These are phyloP conservation scores for Psix sp. DNA, from an alignment of 1,140 invertebrate genomes.

Conservation along the genomic window DNA sequence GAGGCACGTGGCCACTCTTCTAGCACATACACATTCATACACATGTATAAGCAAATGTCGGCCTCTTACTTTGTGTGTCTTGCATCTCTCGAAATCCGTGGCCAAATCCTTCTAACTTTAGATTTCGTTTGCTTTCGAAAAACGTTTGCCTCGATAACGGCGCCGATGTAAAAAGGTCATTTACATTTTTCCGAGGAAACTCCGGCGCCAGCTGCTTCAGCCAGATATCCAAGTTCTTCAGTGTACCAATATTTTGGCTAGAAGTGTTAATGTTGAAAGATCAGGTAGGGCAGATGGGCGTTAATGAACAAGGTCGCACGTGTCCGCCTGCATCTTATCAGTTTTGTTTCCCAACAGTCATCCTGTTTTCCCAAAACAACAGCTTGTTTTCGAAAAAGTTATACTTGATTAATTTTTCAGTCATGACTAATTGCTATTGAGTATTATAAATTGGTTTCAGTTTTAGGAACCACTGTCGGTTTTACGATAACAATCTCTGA, in stretches of 20 bases:
- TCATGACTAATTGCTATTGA: slow-evolving; percentile 2
- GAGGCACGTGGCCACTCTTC: slow-evolving; percentile 71
- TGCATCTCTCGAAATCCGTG: slow-evolving; percentile 12
- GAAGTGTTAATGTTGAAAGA: slow-evolving; percentile 56
- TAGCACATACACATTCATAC: slow-evolving; percentile 18
- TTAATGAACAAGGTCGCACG: slow-evolving; percentile 35
- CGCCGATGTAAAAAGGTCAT: slow-evolving; percentile 12
- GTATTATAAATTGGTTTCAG: slow-evolving; percentile 17
- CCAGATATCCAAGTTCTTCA: slow-evolving; percentile 1
- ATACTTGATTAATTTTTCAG: background rate
- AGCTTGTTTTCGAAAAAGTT: slow-evolving; percentile 46
- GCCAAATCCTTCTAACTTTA: slow-evolving; percentile 6
- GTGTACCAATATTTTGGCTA: slow-evolving; percentile 21
- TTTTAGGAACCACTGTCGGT: too few species aligned
- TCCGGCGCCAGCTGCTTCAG: slow-evolving; percentile 29
- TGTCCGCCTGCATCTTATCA: slow-evolving; percentile 48
- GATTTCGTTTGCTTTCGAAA: slow-evolving; percentile 26
- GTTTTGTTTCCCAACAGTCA: slow-evolving; percentile 42
- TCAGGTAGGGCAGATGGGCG: slow-evolving; percentile 54
- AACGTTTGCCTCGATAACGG: slow-evolving; percentile 1
- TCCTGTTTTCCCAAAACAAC: slow-evolving; percentile 39
- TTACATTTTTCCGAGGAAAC: slow-evolving; percentile 41
- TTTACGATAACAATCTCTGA: slow-evolving; percentile 12
- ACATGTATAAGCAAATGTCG: too few species aligned
- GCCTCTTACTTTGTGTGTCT: slow-evolving; percentile 25